These are phyloP conservation scores for Macropodus opercularis DNA, from an alignment of 2,797 vertebrate species.

Conservation along the genomic window DNA sequence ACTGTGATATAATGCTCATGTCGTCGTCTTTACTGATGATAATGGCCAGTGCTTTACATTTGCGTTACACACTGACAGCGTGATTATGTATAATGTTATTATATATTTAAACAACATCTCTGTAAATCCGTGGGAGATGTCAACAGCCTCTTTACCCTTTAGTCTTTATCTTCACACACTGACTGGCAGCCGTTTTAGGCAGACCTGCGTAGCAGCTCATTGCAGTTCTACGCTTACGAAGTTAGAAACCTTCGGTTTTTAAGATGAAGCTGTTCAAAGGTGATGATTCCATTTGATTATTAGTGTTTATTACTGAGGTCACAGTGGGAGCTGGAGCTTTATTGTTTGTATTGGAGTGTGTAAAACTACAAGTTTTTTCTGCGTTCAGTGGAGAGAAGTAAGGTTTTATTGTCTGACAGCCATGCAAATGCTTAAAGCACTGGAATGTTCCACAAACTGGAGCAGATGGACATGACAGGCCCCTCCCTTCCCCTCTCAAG, in stretches of 20 bases:
- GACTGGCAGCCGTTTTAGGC: too few species aligned
- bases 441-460: slow-evolving; percentile 72
- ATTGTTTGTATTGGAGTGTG: too few species aligned
- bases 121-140: neutral
- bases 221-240: too few species aligned
- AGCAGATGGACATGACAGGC: slow-evolving; percentile 72
- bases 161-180: neutral
- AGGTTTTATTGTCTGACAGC: slow-evolving; percentile 74
- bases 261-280: too few species aligned
- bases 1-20: neutral
- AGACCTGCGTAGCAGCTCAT: too few species aligned
- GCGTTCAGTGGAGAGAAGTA: slow-evolving; percentile 39
- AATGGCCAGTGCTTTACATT: neutral
- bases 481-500: slow-evolving; percentile 61
- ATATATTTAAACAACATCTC: too few species aligned
- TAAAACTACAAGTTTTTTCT: too few species aligned
- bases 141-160: neutral
- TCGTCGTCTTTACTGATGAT: neutral
- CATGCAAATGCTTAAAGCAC: slow-evolving; percentile 76
- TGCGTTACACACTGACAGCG: neutral
- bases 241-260: too few species aligned
- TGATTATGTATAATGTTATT: neutral
- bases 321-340: too few species aligned
- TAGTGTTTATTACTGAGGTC: too few species aligned
- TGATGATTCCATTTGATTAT: too few species aligned